Evolutionary conservation across 2,888 invertebrate genomes (phyloP), one percentile per base, ranked within the genome.

Genomic region (Nezara viridula): DNA sequence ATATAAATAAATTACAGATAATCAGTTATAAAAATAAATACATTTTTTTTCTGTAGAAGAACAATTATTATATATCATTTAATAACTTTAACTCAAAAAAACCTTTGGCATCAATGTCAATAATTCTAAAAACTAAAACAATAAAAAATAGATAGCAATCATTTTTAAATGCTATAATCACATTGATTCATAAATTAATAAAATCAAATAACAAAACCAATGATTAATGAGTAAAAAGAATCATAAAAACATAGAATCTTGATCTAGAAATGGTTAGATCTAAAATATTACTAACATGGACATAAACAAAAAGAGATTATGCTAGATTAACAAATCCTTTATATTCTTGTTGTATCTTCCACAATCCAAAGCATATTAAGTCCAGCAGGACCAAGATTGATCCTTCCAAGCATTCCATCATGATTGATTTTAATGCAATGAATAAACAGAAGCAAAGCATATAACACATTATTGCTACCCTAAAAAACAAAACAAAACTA

Each of bases 381-480:
- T 89, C 97, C 97, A 88, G 96, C 96, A 92, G 95, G 94, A 85
- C 96, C 97, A 86, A 97, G 93, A 93, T 97, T 95, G 86, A 96
- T 96, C 92, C 96, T 94, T 92, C 96, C 97, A 77, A 97, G 93
- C 94, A 96, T 95, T 32, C 96, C 96, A 91, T 95, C 95, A 91
- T 96, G 95, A 91, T 95, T 95, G 91, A 94, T 94, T 91, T 96
- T 96, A 91, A 97, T 95, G 92, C 95, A 95, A 92, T 96, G 95
- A 73, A 98, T 92, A 92, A 98, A 96, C 92, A 98, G 94, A 91
- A 98, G 94, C 90, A 98, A 94, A 88, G 97, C 95, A 93, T 98
- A 97, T 92, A 98, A 96, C 92, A 98, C 93, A 93, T 98, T 98
- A 94, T 97, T 97, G 92, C 98, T 95, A 88, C 98, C 98, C 95